Conservation (phyloP, 2,113 vertebrate genomes). For the Urocolius indicus region DNA sequence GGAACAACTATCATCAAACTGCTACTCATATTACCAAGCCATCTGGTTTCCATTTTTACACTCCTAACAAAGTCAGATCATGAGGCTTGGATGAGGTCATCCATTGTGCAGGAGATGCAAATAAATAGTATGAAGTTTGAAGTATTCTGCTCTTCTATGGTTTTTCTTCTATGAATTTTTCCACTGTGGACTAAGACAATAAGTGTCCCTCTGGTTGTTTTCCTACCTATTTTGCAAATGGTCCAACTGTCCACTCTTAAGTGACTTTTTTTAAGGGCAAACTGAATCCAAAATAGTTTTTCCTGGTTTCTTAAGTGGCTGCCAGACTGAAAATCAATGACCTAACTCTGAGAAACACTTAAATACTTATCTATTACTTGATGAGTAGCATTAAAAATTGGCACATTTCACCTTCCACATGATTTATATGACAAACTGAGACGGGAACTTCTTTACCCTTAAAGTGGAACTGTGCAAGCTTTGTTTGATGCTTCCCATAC, state of each 20-base stretch:
- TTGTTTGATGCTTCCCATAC: neutral
- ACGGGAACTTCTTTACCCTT: neutral
- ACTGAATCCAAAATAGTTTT: neutral
- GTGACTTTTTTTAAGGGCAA: conserved; percentile 1
- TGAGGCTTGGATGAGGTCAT: conserved; percentile 25
- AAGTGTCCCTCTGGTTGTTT: conserved; percentile 9
- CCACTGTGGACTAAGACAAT: neutral
- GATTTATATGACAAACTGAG: neutral
- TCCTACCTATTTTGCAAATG: neutral
- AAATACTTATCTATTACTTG: neutral
- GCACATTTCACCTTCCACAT: neutral
- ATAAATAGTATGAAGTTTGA: conserved; percentile 17
- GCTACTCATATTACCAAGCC: conserved; percentile 58
- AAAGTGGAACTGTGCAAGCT: neutral
- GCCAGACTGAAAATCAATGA: neutral
- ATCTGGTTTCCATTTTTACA: conserved; percentile 67
- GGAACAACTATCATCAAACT: conserved; percentile 68
- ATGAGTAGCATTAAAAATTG: neutral
- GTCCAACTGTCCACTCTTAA: neutral
- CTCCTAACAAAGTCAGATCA: neutral
- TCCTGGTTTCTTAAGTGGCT: neutral
- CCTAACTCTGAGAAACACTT: neutral
- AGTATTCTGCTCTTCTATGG: neutral
- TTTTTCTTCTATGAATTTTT: conserved; percentile 20
- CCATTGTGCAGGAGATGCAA: neutral